A percentile compares a stretch with the other conserved stretches of the same genome.
These are phyloP conservation scores for Drosophila nigrodunni DNA, from an alignment of 1,140 invertebrate species.

Conservation along the genomic window DNA sequence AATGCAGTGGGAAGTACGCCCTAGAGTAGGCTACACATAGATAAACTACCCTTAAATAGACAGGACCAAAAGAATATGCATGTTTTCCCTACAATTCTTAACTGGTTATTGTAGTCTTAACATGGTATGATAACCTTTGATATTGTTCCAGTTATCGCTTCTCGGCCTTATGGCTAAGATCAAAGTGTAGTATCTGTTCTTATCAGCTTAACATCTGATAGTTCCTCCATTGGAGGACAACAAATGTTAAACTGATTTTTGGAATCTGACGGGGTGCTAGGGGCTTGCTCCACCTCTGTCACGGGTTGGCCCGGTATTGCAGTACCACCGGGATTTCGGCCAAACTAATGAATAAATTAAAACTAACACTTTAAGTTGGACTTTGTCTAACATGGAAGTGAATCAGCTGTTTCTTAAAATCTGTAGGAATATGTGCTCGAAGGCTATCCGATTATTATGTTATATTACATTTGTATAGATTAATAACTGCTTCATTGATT, in stretches of 20 bases:
- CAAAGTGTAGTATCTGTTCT: slow-evolving; percentile 88
- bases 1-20: no score
- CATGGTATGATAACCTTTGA: background rate
- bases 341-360: slow-evolving; percentile 12
- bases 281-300: slow-evolving; percentile 86
- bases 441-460: no score
- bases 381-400: no score
- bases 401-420: no score
- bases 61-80: background rate
- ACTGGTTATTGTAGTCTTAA: background rate
- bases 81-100: slow-evolving; percentile 9
- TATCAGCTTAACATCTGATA: slow-evolving; percentile 89
- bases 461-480: no score
- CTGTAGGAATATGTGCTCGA: no score
- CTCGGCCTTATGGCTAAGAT: slow-evolving; percentile 85
- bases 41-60: background rate
- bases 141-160: slow-evolving; percentile 64
- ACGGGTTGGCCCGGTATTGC: slow-evolving; percentile 87
- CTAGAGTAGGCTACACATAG: slow-evolving; percentile 13
- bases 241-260: slow-evolving; percentile 89
- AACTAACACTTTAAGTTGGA: no score
- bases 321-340: slow-evolving; percentile 83
- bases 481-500: no score
- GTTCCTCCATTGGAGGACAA: slow-evolving; percentile 86
- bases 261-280: slow-evolving; percentile 85